Evolutionary conservation across 1,140 invertebrate genomes (phyloP).

Genomic region (Yoshiicerus persimilis): DNA sequence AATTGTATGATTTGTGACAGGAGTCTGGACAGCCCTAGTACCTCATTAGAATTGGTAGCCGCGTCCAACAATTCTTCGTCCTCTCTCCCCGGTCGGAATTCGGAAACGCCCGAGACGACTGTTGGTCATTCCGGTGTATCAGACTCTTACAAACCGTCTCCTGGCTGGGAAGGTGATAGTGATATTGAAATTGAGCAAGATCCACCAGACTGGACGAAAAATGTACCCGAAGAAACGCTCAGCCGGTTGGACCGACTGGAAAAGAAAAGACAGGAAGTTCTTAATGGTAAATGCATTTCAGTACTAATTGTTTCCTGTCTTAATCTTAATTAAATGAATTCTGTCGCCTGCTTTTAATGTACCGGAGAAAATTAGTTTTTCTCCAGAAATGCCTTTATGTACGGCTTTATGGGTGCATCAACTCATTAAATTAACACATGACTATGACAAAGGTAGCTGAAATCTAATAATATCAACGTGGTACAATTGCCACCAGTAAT

Average conservation of each 20-base stretch:
- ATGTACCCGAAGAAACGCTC: constrained; percentile 76
- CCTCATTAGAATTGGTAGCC: constrained; percentile 59
- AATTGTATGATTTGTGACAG: constrained; percentile 44
- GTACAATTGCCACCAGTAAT: no score
- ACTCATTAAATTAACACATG: neutral
- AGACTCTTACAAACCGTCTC: constrained; percentile 35
- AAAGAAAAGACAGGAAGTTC: constrained; percentile 94
- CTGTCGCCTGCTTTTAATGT: neutral
- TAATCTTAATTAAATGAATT: neutral
- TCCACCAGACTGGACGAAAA: constrained; percentile 77
- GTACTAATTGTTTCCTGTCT: neutral
- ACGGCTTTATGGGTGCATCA: neutral
- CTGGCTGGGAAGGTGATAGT: constrained; percentile 64
- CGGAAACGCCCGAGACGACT: constrained; percentile 47
- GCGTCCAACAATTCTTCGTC: constrained; percentile 48
- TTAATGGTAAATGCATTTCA: constrained; percentile 73
- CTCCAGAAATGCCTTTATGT: neutral
- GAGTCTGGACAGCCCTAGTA: constrained; percentile 65
- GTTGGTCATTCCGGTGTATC: constrained; percentile 41
- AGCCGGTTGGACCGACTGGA: constrained; percentile 70
- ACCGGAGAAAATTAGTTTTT: neutral
- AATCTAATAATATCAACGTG: no score
- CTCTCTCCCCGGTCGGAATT: constrained; percentile 31
- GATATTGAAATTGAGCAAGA: constrained; percentile 78
- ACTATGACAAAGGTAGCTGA: no score